Base-by-base conservation (phyloP, 2,888 invertebrate genomes). In the Onthophagus sagittarius region DNA sequence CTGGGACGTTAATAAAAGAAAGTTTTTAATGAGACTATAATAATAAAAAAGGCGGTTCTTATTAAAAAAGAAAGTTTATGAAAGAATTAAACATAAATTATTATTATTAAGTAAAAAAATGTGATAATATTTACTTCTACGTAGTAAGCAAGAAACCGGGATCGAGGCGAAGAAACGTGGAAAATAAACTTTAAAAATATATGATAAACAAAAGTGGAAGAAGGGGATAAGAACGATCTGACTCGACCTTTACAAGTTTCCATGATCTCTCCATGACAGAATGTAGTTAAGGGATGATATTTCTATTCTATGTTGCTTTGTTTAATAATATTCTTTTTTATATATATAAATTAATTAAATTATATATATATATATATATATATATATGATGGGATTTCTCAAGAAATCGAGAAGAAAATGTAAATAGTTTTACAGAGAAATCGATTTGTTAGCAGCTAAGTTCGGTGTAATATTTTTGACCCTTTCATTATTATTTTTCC, bases 251-350 rank as follows among this genome's bases (percentile, higher is more conserved):
- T 74, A 32, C 62, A 73, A 73, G 69, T 75, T 53, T 53, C 72
- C 71, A 75, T 84, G 84, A 84, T 84, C 84, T 53, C 39, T 84
- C 84, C 83, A 84, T 84, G 83, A 84, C 83, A 82, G 75, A 69
- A 31, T 62, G 69, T 69, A 23, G 15, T 39, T 63, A 72, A 62
- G 33, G 15, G 39, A 70, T 70, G 62, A 70, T 70, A 63, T 70
- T 70, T 70, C 23, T 70, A 74, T 74, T 73, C 63, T 74, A 73
- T 73, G 73, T 72, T 75, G 73, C 75, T 75, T 73, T 72, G 67
- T 71, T 73, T 71, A 4, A 73, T 69, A 65, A 15, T 70, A 63
- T 71, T 73, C 53, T 71, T 70, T 64, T 71, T 71, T 72, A 69
- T 69, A 67, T 31, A 32, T 71, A 23, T 23, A 23, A 23, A 23